Base-by-base conservation (phyloP, 2,888 invertebrate species). In the Andrena bucephala region DNA sequence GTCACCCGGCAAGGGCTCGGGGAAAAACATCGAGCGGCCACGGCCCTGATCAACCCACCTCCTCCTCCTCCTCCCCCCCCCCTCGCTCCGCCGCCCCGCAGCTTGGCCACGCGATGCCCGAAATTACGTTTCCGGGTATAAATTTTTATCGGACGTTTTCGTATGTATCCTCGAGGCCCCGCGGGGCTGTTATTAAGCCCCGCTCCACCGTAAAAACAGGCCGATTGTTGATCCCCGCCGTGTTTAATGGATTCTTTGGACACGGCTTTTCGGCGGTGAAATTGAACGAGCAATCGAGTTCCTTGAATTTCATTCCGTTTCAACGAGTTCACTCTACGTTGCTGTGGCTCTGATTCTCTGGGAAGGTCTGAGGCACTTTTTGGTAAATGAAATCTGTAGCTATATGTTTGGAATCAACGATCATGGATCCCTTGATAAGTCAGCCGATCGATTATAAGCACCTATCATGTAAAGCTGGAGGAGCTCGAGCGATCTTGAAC, bases 1-100 rank as follows among this genome's bases (percentile, higher is more conserved):
- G 83, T 81, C 86, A 80, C 85, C 86, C 85, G 85, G 72, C 73
- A 83, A 85, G 84, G 84, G 86, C 86, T 84, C 83, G 81, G 81
- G 36, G 80, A 85, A 87, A 85, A 78, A 81, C 81, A 80, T 71
- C 83, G 81, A 85, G 60, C 82, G 78, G 27, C 75, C 75, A 83
- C 85, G 72, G 81, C 85, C 79, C 85, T 85, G 78, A 82, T 69
- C 69, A n/a, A 70, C 42, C 63, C 16, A 2, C 27, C 27, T 2
- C 27, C 27, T 27, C 20, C 20, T n/a, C n/a, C n/a, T n/a, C n/a
- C n/a, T n/a, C 20, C 65, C 31, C 8, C 54, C 65, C 27, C 8
- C 62, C 24, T 20, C 20, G 42, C 16, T 27, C 27, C 33, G 3
- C 13, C 52, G 4, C 7, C 68, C 2, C 2, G 3, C 24, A 13